Evolutionary conservation across 1,140 invertebrate species (phyloP), one percentile per base, ranked within the genome.

Genomic region (Chionoecetes opilio): DNA sequence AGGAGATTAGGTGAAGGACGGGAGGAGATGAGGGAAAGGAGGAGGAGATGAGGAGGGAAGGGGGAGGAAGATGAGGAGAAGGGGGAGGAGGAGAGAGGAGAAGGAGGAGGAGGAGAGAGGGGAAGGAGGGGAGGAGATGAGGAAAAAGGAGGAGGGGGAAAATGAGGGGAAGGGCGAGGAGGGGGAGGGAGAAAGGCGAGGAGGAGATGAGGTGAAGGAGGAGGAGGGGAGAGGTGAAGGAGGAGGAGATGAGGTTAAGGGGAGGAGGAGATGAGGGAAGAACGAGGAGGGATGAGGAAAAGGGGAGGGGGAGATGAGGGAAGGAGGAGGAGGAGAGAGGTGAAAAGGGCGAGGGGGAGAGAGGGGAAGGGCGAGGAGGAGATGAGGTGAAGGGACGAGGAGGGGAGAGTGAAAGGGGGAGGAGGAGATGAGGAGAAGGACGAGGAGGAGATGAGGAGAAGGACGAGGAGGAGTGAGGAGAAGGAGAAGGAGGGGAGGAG

Each of bases 71-170:
- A 86, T 34, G 26, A 32, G 32, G 14, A 84, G 9, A 38, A 86
- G 32, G 85, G 26, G 35, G 85, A 86, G 29, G 35, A 21, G 35
- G n/a, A 32, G 21, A 26, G 85, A 11, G 11, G 32, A 86, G 3
- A 14, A 86, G 35, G 26, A 32, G 32, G 14, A 84, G 9, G n/a
- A 86, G 32, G 85, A 34, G 35, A n/a, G n/a, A n/a, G n/a, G n/a
- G n/a, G n/a, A n/a, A n/a, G n/a, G n/a, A n/a, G 63, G 63, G 63
- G 63, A 75, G 63, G 63, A n/a, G 63, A n/a, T n/a, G 85, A 86
- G 29, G 35, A 21, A 38, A 34, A 38, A 34, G 32, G 82, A 29
- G 0, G 85, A 86, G 82, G n/a, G n/a, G n/a, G n/a, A 86, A 31
- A 32, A 35, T 8, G 85, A 11, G 11, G 32, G 35, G 3, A 14